Base-by-base conservation (phyloP, 2,113 vertebrate species). In the Microcebus tavaratra region DNA sequence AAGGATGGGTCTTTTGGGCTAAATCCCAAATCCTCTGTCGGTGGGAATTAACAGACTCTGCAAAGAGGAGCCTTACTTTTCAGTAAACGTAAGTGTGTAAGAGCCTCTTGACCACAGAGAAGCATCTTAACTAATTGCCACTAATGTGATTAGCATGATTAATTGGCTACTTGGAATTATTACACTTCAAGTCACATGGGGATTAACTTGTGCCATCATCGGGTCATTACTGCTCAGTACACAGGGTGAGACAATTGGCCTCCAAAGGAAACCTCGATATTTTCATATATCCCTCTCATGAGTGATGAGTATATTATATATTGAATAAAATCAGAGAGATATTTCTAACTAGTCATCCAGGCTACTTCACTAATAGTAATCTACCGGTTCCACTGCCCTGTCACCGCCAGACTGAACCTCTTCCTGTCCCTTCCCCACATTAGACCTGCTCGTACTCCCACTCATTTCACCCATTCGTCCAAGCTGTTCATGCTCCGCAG, bases 141-240 rank as follows among this genome's bases (percentile, higher is more conserved):
- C 87, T 98, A 87, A 80, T 93, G n/a, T 27, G 87, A 98, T 98
- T 86, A 96, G 76, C 75, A 95, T 83, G 95, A 98, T 98, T 98
- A 97, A 98, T 81, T 80, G 96, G 86, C 79, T 88, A 90, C 84
- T 98, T 93, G 18, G 13, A 98, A 96, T 89, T 78, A 96, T 91
- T 96, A 96, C 85, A 94, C 39, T 88, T 79, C 10, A 25, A 86
- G 81, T 39, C 85, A 83, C 95, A 88, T 65, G 83, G 89, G 90
- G 55, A 68, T 88, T 91, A 76, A 91, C 42, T n/a, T 96, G 65
- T 12, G 82, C 50, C 82, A 67, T 53, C 11, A 31, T 0, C 21
- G 10, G 90, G 88, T 96, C 53, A 13, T 63, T 73, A 57, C 0
- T 48, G 48, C 65, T 94, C 63, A 80, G 31, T n/a, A 4, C 0